Base-by-base conservation (phyloP, 2,797 vertebrate genomes). In the Phoeniculus purpureus region DNA sequence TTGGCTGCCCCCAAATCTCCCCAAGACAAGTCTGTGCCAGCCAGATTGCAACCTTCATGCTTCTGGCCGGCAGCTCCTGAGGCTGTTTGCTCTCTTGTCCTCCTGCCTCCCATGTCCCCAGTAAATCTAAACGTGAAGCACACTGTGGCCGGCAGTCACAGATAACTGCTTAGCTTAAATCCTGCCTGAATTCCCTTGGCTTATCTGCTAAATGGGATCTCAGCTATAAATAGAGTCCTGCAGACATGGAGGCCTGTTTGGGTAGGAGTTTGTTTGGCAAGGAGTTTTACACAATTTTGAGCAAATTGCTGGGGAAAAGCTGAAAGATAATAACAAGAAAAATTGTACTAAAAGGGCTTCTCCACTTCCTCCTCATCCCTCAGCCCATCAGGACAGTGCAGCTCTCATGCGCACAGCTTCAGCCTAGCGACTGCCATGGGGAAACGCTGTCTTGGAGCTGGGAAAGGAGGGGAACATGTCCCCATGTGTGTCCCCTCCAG, bases 151-250 rank as follows among this genome's bases (percentile, higher is more conserved):
- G 18, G 91, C 7, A 56, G 93, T 84, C 89, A 97, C 92, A 95
- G 94, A 96, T 94, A 96, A 94, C 89, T 87, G 91, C 94, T 94
- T 81, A 95, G 95, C 93, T 94, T 96, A 95, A 96, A 95, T 94
- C 94, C 96, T 89, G 76, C 88, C 86, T 65, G 70, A 95, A 87
- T 94, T 93, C 89, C 56, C 66, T 73, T 17, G 48, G 78, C 91
- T 96, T 97, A 96, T 95, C 96, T 96, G 64, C 83, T 90, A 92
- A 96, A 96, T 92, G 93, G 93, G 84, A 96, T 95, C 95, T 94
- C 0, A 0, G 81, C 89, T 90, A 94, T 93, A 96, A 96, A 97
- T 92, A 86, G 87, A 93, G 87, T 92, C 94, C 89, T 82, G 84
- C n/a, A n/a, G 94, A 87, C 81, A 85, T 11, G 12, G 81, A 85